A percentile compares a stretch with the other conserved stretches of the same genome.
These are phyloP conservation scores for Danionella cerebrum DNA, from an alignment of 2,113 vertebrate species.

Conservation along the genomic window DNA sequence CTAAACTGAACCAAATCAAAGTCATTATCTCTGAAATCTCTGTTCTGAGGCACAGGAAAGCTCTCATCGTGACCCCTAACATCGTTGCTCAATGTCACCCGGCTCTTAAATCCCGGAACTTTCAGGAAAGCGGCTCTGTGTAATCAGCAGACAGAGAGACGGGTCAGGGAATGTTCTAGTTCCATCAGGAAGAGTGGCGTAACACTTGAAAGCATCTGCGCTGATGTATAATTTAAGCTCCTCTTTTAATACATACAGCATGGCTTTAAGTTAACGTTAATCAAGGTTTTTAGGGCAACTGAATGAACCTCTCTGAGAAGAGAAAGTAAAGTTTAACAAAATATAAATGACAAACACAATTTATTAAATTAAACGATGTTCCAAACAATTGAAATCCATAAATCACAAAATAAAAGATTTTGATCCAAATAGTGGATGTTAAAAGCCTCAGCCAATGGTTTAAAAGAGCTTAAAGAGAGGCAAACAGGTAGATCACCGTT, in stretches of 20 bases:
- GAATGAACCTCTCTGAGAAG: no score
- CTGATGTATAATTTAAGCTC: neutral
- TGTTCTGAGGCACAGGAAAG: constrained; percentile 4
- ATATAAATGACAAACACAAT: no score
- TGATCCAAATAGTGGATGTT: no score
- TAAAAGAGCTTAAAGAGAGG: no score
- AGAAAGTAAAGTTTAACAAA: no score
- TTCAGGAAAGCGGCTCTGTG: neutral
- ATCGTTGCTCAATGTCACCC: constrained; percentile 9
- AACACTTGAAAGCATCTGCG: constrained; percentile 6
- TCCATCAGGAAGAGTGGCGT: neutral
- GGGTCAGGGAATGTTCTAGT: neutral
- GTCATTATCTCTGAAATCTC: constrained; percentile 16
- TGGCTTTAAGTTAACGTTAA: no score
- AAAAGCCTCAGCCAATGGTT: no score
- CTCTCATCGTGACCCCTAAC: neutral
- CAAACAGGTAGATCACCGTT: no score
- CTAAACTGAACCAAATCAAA: constrained; percentile 13
- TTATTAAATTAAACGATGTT: no score
- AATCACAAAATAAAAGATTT: no score
- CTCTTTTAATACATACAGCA: neutral
- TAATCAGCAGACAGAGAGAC: neutral
- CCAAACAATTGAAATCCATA: no score
- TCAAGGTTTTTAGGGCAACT: no score
- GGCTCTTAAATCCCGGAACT: neutral